Conservation (phyloP, 2,797 vertebrate genomes). For the Thaleichthys pacificus region DNA sequence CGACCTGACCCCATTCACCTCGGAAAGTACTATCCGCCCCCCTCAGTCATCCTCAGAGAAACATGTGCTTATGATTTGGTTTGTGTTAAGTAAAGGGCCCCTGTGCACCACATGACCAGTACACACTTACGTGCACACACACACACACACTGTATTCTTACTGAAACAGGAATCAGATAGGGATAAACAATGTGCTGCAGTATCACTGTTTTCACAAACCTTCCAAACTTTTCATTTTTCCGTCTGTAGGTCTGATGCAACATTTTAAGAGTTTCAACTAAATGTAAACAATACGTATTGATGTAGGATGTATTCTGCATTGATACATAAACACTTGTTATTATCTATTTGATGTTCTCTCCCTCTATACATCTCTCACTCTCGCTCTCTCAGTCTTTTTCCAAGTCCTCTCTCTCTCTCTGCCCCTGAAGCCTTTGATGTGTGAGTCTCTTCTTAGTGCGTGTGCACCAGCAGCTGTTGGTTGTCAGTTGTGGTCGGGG, state of each 20-base stretch:
- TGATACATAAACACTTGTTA: neutral
- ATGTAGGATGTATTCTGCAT: neutral
- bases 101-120: slow-evolving; percentile 16
- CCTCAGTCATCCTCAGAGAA: neutral
- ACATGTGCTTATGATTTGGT: slow-evolving; percentile 26
- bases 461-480: slow-evolving; percentile 56
- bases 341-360: neutral
- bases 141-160: neutral
- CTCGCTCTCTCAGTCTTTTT: neutral
- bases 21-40: slow-evolving; percentile 9
- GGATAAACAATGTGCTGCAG: neutral
- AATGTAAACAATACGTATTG: neutral
- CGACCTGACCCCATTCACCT: slow-evolving; percentile 17
- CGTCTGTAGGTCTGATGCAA: slow-evolving; percentile 12
- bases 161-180: no score
- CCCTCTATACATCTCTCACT: slow-evolving; percentile 4
- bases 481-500: slow-evolving; percentile 52
- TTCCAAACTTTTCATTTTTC: neutral
- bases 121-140: slow-evolving; percentile 28
- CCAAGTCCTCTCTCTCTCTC: neutral
- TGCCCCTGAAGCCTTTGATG: slow-evolving; percentile 12
- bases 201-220: neutral
- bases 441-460: slow-evolving; percentile 30
- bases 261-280: neutral
- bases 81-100: slow-evolving; percentile 24